These are phyloP conservation scores for Sorex araneus DNA, from an alignment of 2,113 vertebrate genomes.

Conservation along the genomic window DNA sequence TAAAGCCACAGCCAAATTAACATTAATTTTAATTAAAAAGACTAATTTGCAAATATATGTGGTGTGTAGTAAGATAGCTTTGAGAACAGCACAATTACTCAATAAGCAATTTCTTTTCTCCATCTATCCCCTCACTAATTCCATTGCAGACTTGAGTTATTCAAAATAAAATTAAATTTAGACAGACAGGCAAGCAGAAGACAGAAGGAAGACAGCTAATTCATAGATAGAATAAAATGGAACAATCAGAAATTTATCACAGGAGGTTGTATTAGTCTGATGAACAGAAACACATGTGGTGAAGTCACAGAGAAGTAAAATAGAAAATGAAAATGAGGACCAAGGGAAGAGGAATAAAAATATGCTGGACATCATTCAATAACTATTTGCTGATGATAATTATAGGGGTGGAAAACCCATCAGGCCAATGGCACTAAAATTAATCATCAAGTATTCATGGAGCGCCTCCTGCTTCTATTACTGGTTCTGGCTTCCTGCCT, in stretches of 20 bases:
- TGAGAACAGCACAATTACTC: not conserved
- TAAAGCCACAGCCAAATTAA: not conserved
- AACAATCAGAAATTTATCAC: slow-evolving; percentile 47
- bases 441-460: slow-evolving; percentile 84
- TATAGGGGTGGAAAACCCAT: slow-evolving; percentile 84
- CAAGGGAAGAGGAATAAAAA: slow-evolving; percentile 80
- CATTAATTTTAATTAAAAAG: slow-evolving; percentile 43
- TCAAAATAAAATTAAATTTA: slow-evolving; percentile 61
- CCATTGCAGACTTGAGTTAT: slow-evolving; percentile 32
- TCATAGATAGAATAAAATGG: slow-evolving; percentile 51
- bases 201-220: not conserved
- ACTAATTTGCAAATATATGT: slow-evolving; percentile 50
- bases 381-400: slow-evolving; percentile 85
- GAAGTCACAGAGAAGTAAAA: slow-evolving; percentile 78
- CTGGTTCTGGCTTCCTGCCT: slow-evolving; percentile 84
- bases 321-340: slow-evolving; percentile 79
- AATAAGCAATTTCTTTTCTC: too few species aligned
- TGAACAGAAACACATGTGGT: slow-evolving; percentile 75
- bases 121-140: slow-evolving; percentile 29
- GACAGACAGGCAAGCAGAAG: not conserved
- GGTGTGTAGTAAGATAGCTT: slow-evolving; percentile 28
- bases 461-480: slow-evolving; percentile 82
- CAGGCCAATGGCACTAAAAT: slow-evolving; percentile 85
- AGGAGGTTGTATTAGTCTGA: slow-evolving; percentile 56
- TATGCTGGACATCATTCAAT: slow-evolving; percentile 82